Percentiles rank a stretch among this genome's conserved stretches.
phyloP scores from a whole-genome alignment of 2,888 invertebrate species.

The Polia nebulosa region DNA sequence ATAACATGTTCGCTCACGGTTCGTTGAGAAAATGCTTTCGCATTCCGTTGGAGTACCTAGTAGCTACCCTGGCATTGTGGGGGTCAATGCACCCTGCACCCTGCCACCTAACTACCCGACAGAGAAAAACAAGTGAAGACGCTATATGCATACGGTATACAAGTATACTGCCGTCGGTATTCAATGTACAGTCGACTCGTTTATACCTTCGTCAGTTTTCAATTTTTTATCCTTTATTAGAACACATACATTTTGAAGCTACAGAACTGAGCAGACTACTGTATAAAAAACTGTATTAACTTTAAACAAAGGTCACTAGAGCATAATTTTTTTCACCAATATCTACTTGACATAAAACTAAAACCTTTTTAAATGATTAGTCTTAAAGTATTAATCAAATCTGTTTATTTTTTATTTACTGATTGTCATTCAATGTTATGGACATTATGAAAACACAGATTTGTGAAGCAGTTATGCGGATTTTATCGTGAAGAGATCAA shows the following conservation, averaged over 20 bases:
- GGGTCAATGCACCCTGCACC: slow-evolving; percentile 62
- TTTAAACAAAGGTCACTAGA: neutral
- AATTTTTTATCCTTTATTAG: neutral
- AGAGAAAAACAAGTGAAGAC: slow-evolving; percentile 75
- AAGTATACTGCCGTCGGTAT: slow-evolving; percentile 46
- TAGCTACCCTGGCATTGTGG: slow-evolving; percentile 64
- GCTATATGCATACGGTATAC: slow-evolving; percentile 42
- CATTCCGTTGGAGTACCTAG: slow-evolving; percentile 71
- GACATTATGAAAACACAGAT: neutral
- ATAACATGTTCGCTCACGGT: slow-evolving; percentile 65
- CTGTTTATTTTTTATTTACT: neutral
- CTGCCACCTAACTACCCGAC: slow-evolving; percentile 58
- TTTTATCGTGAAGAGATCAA: neutral
- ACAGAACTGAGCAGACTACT: neutral
- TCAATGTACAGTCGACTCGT: slow-evolving; percentile 47
- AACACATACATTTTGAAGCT: neutral
- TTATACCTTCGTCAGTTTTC: neutral
- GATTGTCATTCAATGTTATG: neutral
- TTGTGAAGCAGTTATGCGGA: neutral
- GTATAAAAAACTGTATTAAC: neutral
- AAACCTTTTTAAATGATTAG: neutral
- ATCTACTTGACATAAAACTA: neutral
- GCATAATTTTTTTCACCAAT: neutral
- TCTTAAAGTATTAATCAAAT: neutral
- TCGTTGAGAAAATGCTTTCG: slow-evolving; percentile 74